These are phyloP conservation scores for Anniella stebbinsi DNA, from an alignment of 2,797 vertebrate species.

Conservation along the genomic window DNA sequence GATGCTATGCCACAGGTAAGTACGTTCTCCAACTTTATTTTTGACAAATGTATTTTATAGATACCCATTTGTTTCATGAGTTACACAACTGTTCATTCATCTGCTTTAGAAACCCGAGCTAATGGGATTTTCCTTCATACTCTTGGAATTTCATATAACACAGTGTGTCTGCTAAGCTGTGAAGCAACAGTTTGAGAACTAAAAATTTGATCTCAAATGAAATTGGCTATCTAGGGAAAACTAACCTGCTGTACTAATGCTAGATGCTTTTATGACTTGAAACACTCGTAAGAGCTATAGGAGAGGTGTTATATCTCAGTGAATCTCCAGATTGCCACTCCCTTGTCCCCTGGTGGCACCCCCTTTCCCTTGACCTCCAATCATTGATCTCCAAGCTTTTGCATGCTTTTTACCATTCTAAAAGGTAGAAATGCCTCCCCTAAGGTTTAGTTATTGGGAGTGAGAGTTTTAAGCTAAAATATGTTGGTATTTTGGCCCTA, in stretches of 20 bases:
- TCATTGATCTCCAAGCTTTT: no score
- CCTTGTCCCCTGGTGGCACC: no score
- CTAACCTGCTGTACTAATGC: conserved; percentile 49
- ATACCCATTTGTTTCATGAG: conserved; percentile 54
- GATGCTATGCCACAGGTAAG: neutral
- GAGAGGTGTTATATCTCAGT: no score
- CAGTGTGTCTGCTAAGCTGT: conserved; percentile 65
- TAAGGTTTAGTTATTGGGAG: no score
- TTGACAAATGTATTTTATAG: neutral
- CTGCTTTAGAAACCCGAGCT: conserved; percentile 55
- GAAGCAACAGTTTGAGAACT: conserved; percentile 54
- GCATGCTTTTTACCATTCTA: no score
- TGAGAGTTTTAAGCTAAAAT: no score
- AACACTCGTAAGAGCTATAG: neutral
- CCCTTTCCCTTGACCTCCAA: no score
- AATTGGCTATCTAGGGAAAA: conserved; percentile 51
- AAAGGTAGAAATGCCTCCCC: no score
- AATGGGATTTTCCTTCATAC: conserved; percentile 52
- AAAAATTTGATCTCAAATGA: conserved; percentile 54
- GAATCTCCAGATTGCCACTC: no score
- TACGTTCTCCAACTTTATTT: neutral
- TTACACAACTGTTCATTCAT: conserved; percentile 48
- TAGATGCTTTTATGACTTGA: conserved; percentile 8
- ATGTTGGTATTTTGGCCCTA: no score
- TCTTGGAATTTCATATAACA: conserved; percentile 56